Conservation (phyloP, 2,797 vertebrate species). For the Rhinatrema bivittatum region DNA sequence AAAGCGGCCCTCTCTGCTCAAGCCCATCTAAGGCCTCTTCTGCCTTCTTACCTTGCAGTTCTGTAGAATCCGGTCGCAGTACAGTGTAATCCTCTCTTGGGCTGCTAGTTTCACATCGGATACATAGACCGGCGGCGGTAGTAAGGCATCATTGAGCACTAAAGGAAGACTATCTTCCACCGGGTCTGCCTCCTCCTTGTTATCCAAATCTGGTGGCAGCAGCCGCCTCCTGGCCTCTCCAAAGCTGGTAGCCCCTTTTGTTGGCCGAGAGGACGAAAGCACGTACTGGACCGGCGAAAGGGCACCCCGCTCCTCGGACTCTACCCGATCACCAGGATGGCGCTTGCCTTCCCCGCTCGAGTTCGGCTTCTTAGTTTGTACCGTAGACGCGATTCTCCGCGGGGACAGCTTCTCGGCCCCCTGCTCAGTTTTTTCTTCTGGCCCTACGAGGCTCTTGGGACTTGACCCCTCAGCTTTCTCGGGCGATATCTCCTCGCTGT, state of each 20-base stretch:
- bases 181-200: neutral
- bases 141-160: slow-evolving; percentile 15
- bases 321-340: neutral
- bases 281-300: slow-evolving; percentile 8
- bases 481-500: too few relatives aligned
- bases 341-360: too few relatives aligned
- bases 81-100: slow-evolving; percentile 38
- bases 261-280: slow-evolving; percentile 12
- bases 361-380: too few relatives aligned
- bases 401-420: too few relatives aligned
- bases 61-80: slow-evolving; percentile 45
- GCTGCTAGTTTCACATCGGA: slow-evolving; percentile 28
- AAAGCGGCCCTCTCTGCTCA: too few relatives aligned
- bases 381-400: too few relatives aligned
- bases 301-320: neutral
- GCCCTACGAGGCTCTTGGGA: neutral
- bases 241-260: slow-evolving; percentile 4
- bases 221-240: slow-evolving; percentile 10
- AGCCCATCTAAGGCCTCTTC: neutral
- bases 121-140: slow-evolving; percentile 27
- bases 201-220: neutral
- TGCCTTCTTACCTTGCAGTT: slow-evolving; percentile 33
- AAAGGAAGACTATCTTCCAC: neutral
- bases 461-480: neutral
- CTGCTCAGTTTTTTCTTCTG: too few relatives aligned